Conservation (phyloP, 2,113 vertebrate species). For the Tragelaphus strepsiceros region DNA sequence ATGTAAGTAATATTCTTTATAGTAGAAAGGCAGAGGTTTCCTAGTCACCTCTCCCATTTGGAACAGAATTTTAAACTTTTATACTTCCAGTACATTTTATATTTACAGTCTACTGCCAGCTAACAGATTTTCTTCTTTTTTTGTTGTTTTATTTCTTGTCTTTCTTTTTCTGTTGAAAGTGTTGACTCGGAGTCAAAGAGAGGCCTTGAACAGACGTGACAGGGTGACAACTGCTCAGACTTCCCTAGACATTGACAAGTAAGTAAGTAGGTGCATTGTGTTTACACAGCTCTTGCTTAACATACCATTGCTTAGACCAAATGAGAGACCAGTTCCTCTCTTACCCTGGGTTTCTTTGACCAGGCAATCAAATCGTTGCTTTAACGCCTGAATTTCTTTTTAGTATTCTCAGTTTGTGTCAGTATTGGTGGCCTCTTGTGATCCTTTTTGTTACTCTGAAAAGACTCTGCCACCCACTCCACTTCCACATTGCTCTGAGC, state of each 20-base stretch:
- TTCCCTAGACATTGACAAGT: constrained; percentile 78
- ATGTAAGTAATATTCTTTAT: not conserved
- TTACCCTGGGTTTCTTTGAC: not conserved
- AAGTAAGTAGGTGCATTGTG: constrained; percentile 81
- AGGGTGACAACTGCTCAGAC: constrained; percentile 20
- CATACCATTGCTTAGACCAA: not conserved
- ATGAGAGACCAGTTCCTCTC: not conserved
- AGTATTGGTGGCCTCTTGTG: not conserved
- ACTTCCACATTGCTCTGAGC: constrained; percentile 6
- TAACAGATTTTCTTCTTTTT: not conserved
- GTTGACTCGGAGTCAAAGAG: constrained; percentile 78
- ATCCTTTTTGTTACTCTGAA: not conserved
- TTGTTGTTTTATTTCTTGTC: not conserved
- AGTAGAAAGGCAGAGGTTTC: not conserved
- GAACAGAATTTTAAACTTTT: constrained; percentile 27
- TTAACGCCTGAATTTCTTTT: not conserved
- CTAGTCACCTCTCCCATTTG: not conserved
- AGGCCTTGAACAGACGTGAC: constrained; percentile 66
- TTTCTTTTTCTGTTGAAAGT: constrained; percentile 60
- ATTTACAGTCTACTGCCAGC: not conserved
- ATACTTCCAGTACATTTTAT: not conserved
- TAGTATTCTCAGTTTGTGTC: not conserved
- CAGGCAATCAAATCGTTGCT: not conserved
- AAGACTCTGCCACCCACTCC: not conserved
- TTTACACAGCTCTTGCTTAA: constrained; percentile 1